A percentile compares a stretch with the other conserved stretches of the same genome.
Conservation (phyloP, 2,113 vertebrate species). For the Apaloderma vittatum region DNA sequence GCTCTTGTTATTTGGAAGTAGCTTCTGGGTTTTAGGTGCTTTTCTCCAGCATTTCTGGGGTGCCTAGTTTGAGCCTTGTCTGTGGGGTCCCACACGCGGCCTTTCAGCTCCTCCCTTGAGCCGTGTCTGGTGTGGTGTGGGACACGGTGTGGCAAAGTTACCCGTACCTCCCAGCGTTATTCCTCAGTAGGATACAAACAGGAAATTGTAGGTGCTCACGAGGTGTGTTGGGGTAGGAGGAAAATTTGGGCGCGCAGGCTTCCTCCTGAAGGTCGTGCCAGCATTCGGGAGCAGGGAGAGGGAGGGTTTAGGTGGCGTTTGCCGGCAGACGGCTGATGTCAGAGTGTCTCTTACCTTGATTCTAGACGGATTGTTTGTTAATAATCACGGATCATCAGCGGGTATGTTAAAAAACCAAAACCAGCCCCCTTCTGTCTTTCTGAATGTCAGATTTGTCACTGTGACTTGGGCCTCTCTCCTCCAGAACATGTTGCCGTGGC, state of each 20-base stretch:
- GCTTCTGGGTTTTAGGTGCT: neutral
- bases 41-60: neutral
- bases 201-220: neutral
- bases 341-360: neutral
- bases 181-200: neutral
- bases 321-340: neutral
- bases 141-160: neutral
- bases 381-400: neutral
- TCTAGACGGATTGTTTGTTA: neutral
- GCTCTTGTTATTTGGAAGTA: neutral
- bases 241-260: rapidly evolving
- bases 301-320: neutral
- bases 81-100: rapidly evolving
- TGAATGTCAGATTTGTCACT: neutral
- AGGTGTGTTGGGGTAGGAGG: neutral
- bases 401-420: neutral
- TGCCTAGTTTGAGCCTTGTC: neutral
- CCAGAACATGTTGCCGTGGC: neutral
- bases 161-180: neutral
- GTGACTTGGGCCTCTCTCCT: neutral
- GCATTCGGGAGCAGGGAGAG: neutral
- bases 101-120: too few relatives aligned
- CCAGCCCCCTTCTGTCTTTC: neutral
- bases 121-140: neutral
- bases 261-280: neutral